Conservation (phyloP, 2,888 invertebrate species). For the Tipula unca region DNA sequence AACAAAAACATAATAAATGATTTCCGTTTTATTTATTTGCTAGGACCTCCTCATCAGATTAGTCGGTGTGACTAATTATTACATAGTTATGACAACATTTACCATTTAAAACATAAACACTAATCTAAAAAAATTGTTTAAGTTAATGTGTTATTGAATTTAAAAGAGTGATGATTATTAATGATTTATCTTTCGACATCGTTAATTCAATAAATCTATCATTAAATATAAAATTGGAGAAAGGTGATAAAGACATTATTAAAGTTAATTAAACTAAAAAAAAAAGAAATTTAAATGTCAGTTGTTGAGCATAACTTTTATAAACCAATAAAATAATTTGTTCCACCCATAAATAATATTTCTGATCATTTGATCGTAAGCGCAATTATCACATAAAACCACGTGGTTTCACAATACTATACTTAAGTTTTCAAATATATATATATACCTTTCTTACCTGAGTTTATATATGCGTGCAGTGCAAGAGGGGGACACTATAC, state of each 20-base stretch:
- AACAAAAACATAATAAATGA: neutral
- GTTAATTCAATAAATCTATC: neutral
- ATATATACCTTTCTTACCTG: neutral
- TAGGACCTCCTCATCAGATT: neutral
- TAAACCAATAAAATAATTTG: neutral
- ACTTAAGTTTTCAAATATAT: neutral
- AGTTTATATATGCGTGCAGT: neutral
- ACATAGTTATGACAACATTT: neutral
- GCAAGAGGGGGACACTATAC: neutral
- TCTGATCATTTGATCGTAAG: neutral
- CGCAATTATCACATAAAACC: neutral
- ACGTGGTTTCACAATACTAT: neutral
- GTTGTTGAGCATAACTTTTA: constrained; percentile 4
- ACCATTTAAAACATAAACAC: neutral
- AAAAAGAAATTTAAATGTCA: neutral
- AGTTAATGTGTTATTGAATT: neutral
- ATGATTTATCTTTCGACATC: neutral
- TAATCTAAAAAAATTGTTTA: neutral
- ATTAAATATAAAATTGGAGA: neutral
- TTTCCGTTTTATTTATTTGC: neutral
- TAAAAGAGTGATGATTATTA: neutral
- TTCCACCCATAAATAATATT: neutral
- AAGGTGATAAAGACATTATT: neutral
- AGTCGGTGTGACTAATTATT: neutral
- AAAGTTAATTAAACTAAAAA: neutral